Base-by-base conservation (phyloP, 2,888 invertebrate genomes). In the Timandra comae region DNA sequence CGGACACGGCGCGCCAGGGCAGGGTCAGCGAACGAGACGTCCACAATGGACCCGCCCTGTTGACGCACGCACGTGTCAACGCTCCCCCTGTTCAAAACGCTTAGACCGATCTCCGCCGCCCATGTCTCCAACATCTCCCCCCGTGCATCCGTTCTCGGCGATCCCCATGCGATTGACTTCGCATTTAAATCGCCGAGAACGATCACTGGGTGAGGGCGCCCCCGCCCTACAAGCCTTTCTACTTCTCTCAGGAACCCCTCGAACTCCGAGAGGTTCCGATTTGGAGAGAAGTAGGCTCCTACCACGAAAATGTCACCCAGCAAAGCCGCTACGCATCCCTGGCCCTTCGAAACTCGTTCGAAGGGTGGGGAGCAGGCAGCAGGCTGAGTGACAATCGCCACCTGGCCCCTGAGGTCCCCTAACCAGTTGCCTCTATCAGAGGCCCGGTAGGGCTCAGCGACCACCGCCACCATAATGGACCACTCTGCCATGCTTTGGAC, bases 111-210 rank as follows among this genome's bases (percentile, higher is more conserved):
- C 1, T 3, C 6, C 4, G 6, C 9, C 8, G 5, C 9, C 23
- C 23, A 23, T 23, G 8, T 3, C 23, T 23, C 23, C 1, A 23
- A 2, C 9, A 9, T 9, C 5, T 5, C 5, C 1, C 23, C 23
- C 23, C 23, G 5, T 3, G 23, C 23, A 9, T 23, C 23, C 1
- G 23, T 23, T 3, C 23, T 23, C 4, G 23, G 9, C 5, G 30
- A 41, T 1, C 46, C 46, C 52, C 52, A 50, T 0, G 38, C 38
- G 10, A 7, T 5, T 6, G 41, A 44, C 19, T 47, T 47, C 1
- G 49, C 44, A 10, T 50, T 50, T 8, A 46, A 27, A 19, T 47
- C 47, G 0, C 23, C 23, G n/a, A 9, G 9, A 9, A 23, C 12
- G 3, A 30, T 5, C 6, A 23, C 7, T 1, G 39, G 47, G 3